phyloP scores from a whole-genome alignment of 2,113 vertebrate genomes.

The Myrmecophaga tridactyla region DNA sequence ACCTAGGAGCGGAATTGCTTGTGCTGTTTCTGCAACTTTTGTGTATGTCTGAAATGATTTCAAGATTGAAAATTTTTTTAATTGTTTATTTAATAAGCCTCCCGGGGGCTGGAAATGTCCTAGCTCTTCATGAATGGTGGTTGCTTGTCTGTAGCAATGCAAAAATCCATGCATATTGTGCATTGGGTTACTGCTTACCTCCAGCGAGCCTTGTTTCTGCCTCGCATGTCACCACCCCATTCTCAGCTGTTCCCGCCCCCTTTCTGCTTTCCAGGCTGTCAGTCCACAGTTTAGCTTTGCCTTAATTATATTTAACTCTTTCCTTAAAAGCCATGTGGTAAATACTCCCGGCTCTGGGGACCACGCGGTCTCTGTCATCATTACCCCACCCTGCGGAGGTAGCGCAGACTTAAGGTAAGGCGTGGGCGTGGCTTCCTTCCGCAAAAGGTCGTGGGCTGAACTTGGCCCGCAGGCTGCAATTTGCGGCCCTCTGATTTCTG shows the following conservation, averaged over 20 bases:
- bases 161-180: not conserved
- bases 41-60: too few relatives aligned
- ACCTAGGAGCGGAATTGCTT: too few relatives aligned
- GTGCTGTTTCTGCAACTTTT: too few relatives aligned
- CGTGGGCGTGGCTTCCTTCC: constrained; percentile 8
- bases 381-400: not conserved
- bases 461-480: not conserved
- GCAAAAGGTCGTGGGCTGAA: not conserved
- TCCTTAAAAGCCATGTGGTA: not conserved
- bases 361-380: not conserved
- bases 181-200: not conserved
- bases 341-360: not conserved
- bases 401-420: not conserved
- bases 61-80: too few relatives aligned
- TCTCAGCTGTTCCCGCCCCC: not conserved
- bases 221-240: not conserved
- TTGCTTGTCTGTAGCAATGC: not conserved
- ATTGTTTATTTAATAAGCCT: not conserved
- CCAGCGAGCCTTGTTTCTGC: not conserved
- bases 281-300: not conserved
- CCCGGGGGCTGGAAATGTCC: not conserved
- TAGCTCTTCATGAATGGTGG: not conserved
- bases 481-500: not conserved
- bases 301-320: not conserved
- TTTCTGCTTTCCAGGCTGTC: not conserved